Percentiles rank a stretch among this genome's conserved stretches.
These are phyloP conservation scores for Sebastes fasciatus DNA, from an alignment of 2,113 vertebrate species.

Conservation along the genomic window DNA sequence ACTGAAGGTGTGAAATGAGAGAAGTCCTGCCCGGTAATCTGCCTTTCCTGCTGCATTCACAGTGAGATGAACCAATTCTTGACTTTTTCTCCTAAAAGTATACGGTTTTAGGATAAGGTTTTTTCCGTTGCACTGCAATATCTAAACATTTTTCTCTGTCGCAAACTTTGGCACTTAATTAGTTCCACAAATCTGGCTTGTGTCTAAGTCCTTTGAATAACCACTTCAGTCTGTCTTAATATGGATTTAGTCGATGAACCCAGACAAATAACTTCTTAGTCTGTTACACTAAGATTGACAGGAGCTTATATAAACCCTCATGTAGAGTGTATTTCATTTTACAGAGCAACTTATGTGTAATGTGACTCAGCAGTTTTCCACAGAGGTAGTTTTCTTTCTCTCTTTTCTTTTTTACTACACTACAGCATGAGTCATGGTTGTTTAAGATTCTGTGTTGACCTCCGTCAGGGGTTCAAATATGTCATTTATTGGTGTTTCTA, in stretches of 20 bases:
- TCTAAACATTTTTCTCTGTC: slow-evolving; percentile 10
- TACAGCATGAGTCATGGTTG: not conserved
- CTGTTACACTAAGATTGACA: slow-evolving; percentile 27
- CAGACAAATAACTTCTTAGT: slow-evolving; percentile 50
- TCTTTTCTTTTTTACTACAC: not conserved
- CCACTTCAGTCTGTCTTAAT: slow-evolving; percentile 31
- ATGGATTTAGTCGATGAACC: slow-evolving; percentile 53
- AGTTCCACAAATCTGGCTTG: slow-evolving; percentile 39
- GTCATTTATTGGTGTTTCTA: not conserved
- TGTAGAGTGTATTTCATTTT: not conserved
- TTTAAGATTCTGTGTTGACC: not conserved
- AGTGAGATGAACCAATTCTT: not conserved
- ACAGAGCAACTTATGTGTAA: not conserved
- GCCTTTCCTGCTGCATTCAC: no score
- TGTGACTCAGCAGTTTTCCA: slow-evolving; percentile 6
- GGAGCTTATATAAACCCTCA: not conserved
- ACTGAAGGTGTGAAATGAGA: no score
- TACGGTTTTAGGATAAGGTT: not conserved
- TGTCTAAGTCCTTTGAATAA: slow-evolving; percentile 31
- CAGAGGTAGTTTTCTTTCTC: not conserved
- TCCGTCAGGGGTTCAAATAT: not conserved
- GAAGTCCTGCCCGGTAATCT: no score
- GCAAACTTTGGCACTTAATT: slow-evolving; percentile 46
- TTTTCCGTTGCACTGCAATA: not conserved
- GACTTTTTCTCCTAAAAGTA: not conserved